Evolutionary conservation across 2,888 invertebrate species (phyloP).

Genomic region (Chromoteleia sp.): DNA sequence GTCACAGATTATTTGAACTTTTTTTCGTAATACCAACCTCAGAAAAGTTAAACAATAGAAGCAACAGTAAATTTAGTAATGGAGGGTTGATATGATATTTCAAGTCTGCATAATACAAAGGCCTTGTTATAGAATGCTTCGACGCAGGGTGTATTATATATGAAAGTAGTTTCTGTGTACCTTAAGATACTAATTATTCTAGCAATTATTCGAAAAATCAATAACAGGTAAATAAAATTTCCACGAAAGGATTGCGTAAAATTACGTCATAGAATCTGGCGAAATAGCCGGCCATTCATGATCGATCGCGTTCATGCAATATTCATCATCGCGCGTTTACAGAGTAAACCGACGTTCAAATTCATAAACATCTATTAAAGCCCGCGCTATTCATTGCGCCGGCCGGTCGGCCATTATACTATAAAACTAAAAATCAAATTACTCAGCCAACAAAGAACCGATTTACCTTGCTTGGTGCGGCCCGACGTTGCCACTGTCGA

Average conservation of each 20-base stretch:
- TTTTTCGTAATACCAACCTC: too few species aligned
- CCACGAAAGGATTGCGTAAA: constrained; percentile 19
- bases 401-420: constrained; percentile 39
- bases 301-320: constrained; percentile 67
- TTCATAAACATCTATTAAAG: constrained; percentile 64
- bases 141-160: too few species aligned
- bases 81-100: too few species aligned
- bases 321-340: constrained; percentile 64
- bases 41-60: too few species aligned
- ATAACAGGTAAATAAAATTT: not conserved
- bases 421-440: constrained; percentile 61
- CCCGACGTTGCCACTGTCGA: constrained; percentile 88
- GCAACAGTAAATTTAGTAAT: too few species aligned
- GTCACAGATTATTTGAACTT: too few species aligned
- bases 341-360: constrained; percentile 65
- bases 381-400: constrained; percentile 33
- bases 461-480: constrained; percentile 88
- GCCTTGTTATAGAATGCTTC: too few species aligned
- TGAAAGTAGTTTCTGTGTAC: too few species aligned
- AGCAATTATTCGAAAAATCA: too few species aligned
- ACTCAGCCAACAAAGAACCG: constrained; percentile 23
- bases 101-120: too few species aligned
- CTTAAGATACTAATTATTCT: too few species aligned
- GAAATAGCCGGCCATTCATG: constrained; percentile 52
- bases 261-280: constrained; percentile 11